These are phyloP conservation scores for Uria lomvia DNA, from an alignment of 2,113 vertebrate genomes.

Conservation along the genomic window DNA sequence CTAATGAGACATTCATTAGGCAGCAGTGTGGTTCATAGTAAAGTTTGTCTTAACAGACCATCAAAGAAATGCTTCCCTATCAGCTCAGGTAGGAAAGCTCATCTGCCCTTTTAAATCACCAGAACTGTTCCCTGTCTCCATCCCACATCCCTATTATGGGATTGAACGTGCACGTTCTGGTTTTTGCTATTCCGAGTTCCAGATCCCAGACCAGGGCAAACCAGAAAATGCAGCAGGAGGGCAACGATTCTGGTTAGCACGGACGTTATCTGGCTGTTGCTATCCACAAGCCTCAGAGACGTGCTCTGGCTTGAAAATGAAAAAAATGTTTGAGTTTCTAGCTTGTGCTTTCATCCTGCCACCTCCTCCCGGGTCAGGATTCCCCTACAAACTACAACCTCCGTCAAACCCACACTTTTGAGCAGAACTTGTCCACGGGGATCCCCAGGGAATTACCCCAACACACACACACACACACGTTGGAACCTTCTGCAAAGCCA, in stretches of 20 bases:
- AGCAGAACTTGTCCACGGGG: not conserved
- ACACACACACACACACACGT: not conserved
- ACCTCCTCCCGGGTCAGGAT: not conserved
- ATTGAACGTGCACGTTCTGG: not conserved
- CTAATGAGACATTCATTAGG: not conserved
- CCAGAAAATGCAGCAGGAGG: not conserved
- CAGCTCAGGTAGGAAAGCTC: not conserved
- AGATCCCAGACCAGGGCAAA: not conserved
- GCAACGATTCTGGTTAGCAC: not conserved
- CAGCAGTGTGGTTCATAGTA: not conserved
- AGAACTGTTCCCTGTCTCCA: not conserved
- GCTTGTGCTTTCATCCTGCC: not conserved
- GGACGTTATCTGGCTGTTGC: not conserved
- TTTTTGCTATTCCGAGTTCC: not conserved
- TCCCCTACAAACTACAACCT: not conserved
- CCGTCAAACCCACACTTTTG: rapidly evolving
- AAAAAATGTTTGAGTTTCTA: rapidly evolving
- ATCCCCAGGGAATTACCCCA: not conserved
- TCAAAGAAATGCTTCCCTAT: not conserved
- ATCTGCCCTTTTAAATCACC: not conserved
- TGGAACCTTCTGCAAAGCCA: not conserved
- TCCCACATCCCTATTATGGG: not conserved
- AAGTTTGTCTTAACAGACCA: not conserved
- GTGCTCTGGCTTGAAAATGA: not conserved
- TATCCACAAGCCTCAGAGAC: not conserved